These are phyloP conservation scores for Papilio polytes DNA, from an alignment of 1,140 invertebrate species.

Conservation along the genomic window DNA sequence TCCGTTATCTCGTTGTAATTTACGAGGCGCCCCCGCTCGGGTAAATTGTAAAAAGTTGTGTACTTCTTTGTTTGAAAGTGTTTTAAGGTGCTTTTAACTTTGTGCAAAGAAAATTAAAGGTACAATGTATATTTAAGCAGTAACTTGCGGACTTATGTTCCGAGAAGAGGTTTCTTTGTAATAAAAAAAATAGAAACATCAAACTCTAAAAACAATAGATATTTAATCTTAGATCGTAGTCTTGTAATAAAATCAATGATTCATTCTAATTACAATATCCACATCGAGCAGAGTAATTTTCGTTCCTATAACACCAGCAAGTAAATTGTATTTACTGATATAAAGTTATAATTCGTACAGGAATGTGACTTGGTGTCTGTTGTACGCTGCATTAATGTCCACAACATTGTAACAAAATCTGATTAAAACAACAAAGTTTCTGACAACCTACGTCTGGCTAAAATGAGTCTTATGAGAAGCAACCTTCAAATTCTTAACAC, in stretches of 20 bases:
- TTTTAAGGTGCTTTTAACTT: slow-evolving; percentile 30
- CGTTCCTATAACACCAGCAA: no score
- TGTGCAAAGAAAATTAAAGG: slow-evolving; percentile 33
- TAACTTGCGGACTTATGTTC: slow-evolving; percentile 22
- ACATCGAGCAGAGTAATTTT: no score
- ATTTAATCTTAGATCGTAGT: no score
- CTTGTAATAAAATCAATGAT: no score
- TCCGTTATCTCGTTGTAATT: slow-evolving; percentile 38
- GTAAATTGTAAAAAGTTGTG: slow-evolving; percentile 39
- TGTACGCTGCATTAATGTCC: no score
- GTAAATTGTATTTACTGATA: no score
- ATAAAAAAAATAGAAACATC: slow-evolving; percentile 5
- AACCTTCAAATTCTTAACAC: neutral
- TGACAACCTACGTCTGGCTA: neutral
- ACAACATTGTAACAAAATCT: no score
- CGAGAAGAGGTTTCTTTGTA: neutral
- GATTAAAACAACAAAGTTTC: neutral
- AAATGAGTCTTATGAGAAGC: neutral
- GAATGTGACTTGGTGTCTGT: no score
- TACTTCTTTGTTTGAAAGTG: slow-evolving; percentile 38
- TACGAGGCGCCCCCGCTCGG: slow-evolving; percentile 30
- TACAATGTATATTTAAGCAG: slow-evolving; percentile 35
- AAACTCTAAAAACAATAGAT: neutral
- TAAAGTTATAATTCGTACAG: no score
- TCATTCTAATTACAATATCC: no score